Percentiles rank a stretch among this genome's conserved stretches.
These are phyloP conservation scores for Chunga burmeisteri DNA, from an alignment of 2,113 vertebrate genomes.

Conservation along the genomic window DNA sequence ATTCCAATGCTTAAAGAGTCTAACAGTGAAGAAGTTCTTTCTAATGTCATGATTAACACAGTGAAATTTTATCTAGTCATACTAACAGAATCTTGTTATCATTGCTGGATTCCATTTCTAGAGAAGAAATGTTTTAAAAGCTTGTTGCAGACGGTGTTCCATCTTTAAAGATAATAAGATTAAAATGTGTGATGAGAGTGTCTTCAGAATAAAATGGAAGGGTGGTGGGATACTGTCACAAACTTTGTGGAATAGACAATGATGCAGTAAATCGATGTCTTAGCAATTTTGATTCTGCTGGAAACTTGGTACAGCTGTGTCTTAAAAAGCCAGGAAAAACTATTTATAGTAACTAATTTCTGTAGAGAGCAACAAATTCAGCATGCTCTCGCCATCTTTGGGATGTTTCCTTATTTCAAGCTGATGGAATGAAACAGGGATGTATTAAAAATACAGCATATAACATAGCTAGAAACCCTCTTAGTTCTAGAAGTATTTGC, in stretches of 20 bases:
- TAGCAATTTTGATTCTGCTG: conserved; percentile 42
- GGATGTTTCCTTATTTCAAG: conserved; percentile 23
- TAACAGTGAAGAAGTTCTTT: too few species aligned
- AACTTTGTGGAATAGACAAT: not conserved
- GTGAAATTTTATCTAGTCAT: not conserved
- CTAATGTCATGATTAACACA: not conserved
- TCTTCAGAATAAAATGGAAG: not conserved
- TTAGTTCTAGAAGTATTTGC: not conserved
- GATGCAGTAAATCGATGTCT: not conserved
- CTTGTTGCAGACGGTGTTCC: not conserved
- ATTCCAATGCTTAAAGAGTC: too few species aligned
- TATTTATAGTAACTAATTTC: conserved; percentile 53
- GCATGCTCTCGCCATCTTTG: not conserved
- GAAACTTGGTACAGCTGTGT: conserved; percentile 59
- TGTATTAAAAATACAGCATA: not conserved
- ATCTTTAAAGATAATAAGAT: not conserved
- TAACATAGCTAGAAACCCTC: not conserved
- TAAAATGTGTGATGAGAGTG: not conserved
- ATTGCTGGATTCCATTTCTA: not conserved
- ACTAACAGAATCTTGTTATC: not conserved
- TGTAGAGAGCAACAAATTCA: conserved; percentile 41
- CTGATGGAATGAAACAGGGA: not conserved
- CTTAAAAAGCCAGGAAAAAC: conserved; percentile 44
- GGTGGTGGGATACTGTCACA: not conserved
- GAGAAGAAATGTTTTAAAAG: not conserved